These are phyloP conservation scores for Agrotis clavis DNA, from an alignment of 2,888 invertebrate genomes.

Conservation along the genomic window DNA sequence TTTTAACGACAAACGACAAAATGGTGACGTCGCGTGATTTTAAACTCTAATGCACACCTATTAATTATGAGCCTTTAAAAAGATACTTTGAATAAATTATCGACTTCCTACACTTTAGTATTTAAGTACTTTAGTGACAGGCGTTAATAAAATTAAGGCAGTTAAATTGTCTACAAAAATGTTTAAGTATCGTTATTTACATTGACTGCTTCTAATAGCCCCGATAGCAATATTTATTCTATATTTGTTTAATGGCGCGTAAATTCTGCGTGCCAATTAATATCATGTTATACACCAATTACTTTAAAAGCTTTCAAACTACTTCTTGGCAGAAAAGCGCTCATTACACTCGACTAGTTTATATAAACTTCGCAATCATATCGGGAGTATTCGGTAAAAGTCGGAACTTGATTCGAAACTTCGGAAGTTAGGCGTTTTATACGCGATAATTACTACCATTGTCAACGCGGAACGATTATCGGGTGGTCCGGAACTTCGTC, in stretches of 20 bases:
- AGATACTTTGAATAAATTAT: constrained; percentile 8
- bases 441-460: constrained; percentile 77
- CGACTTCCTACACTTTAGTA: constrained; percentile 10
- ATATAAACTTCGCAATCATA: constrained; percentile 50
- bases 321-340: constrained; percentile 27
- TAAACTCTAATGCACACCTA: constrained; percentile 38
- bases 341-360: constrained; percentile 46
- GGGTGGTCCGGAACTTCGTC: constrained; percentile 66
- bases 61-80: constrained; percentile 14
- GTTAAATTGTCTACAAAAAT: constrained; percentile 9
- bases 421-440: constrained; percentile 69
- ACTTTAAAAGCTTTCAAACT: constrained; percentile 59
- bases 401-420: constrained; percentile 37
- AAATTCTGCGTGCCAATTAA: constrained; percentile 45
- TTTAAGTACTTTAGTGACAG: constrained; percentile 17
- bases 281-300: constrained; percentile 40
- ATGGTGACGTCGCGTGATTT: constrained; percentile 50
- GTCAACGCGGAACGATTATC: constrained; percentile 77
- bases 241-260: constrained; percentile 44
- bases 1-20: constrained; percentile 67
- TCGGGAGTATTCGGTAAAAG: constrained; percentile 32
- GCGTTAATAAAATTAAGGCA: constrained; percentile 7
- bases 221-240: constrained; percentile 2
- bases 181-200: constrained; percentile 29
- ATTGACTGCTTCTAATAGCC: constrained; percentile 34